A percentile compares a stretch with the other conserved stretches of the same genome.
Evolutionary conservation across 2,888 invertebrate species (phyloP).

Genomic region (Xylota segnis): DNA sequence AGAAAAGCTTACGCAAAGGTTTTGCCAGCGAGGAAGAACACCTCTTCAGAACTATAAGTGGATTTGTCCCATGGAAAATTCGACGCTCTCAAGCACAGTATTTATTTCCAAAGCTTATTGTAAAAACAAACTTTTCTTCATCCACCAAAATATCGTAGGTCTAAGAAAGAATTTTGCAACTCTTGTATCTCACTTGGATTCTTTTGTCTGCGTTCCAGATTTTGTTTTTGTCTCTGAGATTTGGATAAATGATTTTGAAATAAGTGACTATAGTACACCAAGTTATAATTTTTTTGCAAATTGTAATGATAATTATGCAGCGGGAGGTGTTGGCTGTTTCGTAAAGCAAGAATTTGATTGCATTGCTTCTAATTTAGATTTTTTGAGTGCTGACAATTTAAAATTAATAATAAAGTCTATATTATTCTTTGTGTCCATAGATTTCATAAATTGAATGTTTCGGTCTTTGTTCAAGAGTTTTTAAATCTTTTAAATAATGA

Average conservation of each 20-base stretch:
- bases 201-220: not conserved
- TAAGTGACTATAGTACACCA: not conserved
- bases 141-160: not conserved
- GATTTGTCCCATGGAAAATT: no score
- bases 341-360: not conserved
- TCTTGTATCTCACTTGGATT: not conserved
- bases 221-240: not conserved
- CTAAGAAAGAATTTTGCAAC: not conserved
- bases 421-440: no score
- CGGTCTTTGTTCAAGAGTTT: no score
- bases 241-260: not conserved
- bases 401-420: no score
- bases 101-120: no score
- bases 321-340: not conserved
- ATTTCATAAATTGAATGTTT: no score
- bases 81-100: no score
- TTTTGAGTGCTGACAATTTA: not conserved
- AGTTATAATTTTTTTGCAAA: not conserved
- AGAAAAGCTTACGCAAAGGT: no score
- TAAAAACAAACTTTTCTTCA: no score
- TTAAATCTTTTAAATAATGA: no score
- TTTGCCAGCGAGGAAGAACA: no score
- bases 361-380: not conserved
- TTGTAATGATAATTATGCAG: not conserved
- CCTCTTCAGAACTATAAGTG: no score